Evolutionary conservation across 2,797 vertebrate species (phyloP).

Genomic region (Pteropus rufus): DNA sequence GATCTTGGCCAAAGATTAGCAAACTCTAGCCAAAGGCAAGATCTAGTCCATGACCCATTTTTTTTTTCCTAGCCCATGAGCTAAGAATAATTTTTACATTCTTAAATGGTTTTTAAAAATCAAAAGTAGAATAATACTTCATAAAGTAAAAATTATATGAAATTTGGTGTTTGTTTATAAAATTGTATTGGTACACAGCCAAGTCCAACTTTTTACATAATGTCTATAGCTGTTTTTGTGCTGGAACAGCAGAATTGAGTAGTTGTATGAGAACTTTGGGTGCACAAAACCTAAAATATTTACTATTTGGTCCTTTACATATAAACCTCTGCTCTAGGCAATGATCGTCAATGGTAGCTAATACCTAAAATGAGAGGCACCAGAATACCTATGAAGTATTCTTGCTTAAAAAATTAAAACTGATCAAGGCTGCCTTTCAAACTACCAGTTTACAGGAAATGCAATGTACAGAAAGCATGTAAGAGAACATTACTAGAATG

Average conservation of each 20-base stretch:
- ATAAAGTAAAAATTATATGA: neutral
- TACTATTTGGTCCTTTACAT: neutral
- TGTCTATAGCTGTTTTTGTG: neutral
- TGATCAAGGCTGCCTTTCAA: neutral
- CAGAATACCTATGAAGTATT: neutral
- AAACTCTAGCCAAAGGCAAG: neutral
- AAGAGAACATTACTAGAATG: neutral
- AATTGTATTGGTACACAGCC: neutral
- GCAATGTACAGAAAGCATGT: neutral
- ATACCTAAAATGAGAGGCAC: neutral
- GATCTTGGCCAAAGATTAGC: neutral
- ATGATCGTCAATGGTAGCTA: neutral
- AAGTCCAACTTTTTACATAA: neutral
- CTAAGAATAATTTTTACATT: neutral
- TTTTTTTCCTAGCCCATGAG: neutral
- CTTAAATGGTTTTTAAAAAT: neutral
- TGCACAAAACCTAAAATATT: neutral
- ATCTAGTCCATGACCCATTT: neutral
- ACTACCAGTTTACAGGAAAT: neutral
- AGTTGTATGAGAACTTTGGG: neutral
- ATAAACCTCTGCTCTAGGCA: neutral
- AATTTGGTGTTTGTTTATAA: slow-evolving; percentile 18
- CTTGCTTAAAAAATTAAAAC: neutral
- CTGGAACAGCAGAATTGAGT: neutral
- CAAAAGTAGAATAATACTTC: neutral